Conservation (phyloP, 2,888 invertebrate genomes). For the Amaurobius ferox region DNA sequence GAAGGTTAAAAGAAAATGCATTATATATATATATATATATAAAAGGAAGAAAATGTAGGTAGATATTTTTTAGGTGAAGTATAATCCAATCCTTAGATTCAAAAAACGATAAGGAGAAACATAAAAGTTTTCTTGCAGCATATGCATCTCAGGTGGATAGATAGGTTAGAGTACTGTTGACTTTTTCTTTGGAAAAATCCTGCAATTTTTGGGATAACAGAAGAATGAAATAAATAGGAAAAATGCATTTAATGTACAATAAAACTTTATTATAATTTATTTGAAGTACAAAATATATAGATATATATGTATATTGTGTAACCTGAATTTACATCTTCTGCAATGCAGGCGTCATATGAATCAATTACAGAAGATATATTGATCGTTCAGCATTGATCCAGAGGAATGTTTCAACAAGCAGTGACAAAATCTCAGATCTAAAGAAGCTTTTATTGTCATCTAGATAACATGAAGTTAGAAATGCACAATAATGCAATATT, state of each 20-base stretch:
- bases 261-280: constrained; percentile 69
- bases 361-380: constrained; percentile 34
- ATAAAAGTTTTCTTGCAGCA: too few relatives aligned
- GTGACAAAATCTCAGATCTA: constrained; percentile 27
- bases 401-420: constrained; percentile 54
- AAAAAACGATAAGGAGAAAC: too few relatives aligned
- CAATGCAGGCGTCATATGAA: constrained; percentile 67
- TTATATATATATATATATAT: too few relatives aligned
- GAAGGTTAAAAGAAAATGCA: too few relatives aligned
- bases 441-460: not conserved
- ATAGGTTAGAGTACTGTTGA: too few relatives aligned
- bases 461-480: not conserved
- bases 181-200: too few relatives aligned
- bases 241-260: constrained; percentile 10
- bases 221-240: not conserved
- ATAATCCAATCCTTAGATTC: too few relatives aligned
- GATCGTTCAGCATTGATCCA: constrained; percentile 14
- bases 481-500: too few relatives aligned
- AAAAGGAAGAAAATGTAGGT: too few relatives aligned
- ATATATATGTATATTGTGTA: constrained; percentile 45
- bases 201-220: too few relatives aligned
- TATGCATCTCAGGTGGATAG: too few relatives aligned
- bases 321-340: constrained; percentile 62
- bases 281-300: constrained; percentile 67
- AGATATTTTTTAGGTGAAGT: too few relatives aligned